Conservation (phyloP, 1,140 invertebrate species). For the Phocides pigmalion region DNA sequence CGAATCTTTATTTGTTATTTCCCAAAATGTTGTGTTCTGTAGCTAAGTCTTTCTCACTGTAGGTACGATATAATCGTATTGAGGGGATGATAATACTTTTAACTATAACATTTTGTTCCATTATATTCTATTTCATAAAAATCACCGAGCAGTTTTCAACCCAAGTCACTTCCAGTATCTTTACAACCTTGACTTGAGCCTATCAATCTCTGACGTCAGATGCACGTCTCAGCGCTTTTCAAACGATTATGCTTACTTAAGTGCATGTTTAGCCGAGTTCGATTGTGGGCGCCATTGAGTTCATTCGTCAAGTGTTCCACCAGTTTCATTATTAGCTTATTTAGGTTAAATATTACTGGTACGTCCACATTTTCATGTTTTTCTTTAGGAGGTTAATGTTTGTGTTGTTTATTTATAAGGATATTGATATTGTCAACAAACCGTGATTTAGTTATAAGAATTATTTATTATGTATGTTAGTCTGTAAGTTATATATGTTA, state of each 20-base stretch:
- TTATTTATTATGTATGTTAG: too few species aligned
- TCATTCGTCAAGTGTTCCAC: conserved; percentile 9
- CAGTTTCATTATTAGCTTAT: conserved; percentile 21
- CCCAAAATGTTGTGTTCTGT: too few species aligned
- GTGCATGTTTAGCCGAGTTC: conserved; percentile 56
- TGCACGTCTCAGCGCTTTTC: conserved; percentile 64
- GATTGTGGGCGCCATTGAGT: conserved; percentile 28
- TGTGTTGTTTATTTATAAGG: neutral
- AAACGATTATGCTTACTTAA: conserved; percentile 70
- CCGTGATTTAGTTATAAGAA: too few species aligned
- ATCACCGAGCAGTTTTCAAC: too few species aligned
- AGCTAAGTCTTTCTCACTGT: too few species aligned
- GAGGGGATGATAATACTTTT: too few species aligned
- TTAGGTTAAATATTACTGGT: neutral
- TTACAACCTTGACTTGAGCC: conserved; percentile 40
- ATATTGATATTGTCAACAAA: too few species aligned
- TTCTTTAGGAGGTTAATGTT: neutral
- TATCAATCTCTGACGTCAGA: conserved; percentile 72
- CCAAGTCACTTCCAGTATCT: conserved; percentile 23
- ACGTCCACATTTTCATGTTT: neutral
- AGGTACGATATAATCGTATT: too few species aligned
- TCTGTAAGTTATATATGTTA: too few species aligned
- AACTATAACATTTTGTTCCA: too few species aligned
- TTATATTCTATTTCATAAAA: too few species aligned
- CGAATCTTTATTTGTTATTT: too few species aligned